Evolutionary conservation across 2,888 invertebrate genomes (phyloP).

Genomic region (Tenthredo scrophulariae): DNA sequence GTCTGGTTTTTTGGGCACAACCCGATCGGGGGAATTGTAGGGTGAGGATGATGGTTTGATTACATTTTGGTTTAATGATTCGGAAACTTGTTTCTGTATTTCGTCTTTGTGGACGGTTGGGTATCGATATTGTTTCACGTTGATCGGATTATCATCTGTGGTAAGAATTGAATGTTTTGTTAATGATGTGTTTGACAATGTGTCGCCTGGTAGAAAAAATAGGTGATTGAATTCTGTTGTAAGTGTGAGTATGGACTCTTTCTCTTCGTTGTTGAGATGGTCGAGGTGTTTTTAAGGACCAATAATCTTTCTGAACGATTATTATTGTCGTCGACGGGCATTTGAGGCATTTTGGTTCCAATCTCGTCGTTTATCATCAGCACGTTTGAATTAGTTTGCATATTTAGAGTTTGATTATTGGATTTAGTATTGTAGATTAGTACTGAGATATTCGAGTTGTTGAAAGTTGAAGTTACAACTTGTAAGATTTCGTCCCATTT

Average conservation of each 20-base stretch:
- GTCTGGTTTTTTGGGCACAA: conserved; percentile 55
- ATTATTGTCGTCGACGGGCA: too few relatives aligned
- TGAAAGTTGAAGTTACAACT: too few relatives aligned
- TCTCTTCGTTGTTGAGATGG: background rate
- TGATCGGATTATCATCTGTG: background rate
- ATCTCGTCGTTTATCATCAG: too few relatives aligned
- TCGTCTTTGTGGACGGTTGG: background rate
- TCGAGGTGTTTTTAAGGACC: background rate
- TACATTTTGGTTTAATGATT: background rate
- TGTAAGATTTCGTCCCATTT: too few relatives aligned
- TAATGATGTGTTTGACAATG: too few relatives aligned
- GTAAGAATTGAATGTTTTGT: background rate
- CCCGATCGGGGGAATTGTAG: conserved; percentile 54
- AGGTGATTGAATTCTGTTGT: background rate
- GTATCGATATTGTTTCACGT: conserved; percentile 7
- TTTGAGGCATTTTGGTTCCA: too few relatives aligned
- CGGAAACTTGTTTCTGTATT: background rate
- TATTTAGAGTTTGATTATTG: too few relatives aligned
- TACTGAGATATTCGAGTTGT: too few relatives aligned
- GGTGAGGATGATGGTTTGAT: conserved; percentile 14
- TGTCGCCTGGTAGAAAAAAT: background rate
- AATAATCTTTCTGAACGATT: background rate
- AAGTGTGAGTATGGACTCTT: background rate
- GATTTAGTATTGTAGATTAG: too few relatives aligned
- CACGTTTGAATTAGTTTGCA: too few relatives aligned